Base-by-base conservation (phyloP, 2,888 invertebrate genomes). In the Agrotis exclamationis region DNA sequence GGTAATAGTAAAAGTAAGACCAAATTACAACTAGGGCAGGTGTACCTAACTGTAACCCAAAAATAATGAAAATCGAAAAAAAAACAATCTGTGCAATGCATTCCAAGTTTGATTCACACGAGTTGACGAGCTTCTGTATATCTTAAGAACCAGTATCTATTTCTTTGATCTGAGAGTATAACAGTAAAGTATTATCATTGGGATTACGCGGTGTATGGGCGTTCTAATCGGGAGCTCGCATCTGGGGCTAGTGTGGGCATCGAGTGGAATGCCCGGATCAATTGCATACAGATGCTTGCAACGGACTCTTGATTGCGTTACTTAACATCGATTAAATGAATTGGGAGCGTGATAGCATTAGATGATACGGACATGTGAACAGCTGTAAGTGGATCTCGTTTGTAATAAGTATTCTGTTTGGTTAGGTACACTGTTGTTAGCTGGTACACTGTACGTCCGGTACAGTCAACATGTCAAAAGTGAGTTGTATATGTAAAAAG, bases 251-350 rank as follows among this genome's bases (percentile, higher is more conserved):
- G 82, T 82, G 75, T 69, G 80, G 68, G 82, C 74, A 64, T 68
- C 63, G 80, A 85, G 84, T 84, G 88, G 86, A 88, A 89, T 87
- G 87, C 85, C 85, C 84, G 83, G 85, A 88, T 89, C 90, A 90
- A 91, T 92, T 89, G 89, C 87, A 85, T 85, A 87, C 92, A 91
- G 86, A 91, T 91, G 91, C 82, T 75, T 79, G 80, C 85, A 81
- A 86, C 82, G 85, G 79, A 78, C 85, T 82, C 85, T 86, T 86
- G 78, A 89, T 89, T 87, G 87, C 79, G 83, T 90, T 90, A 89
- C 88, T 87, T 86, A 86, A 85, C 84, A 83, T 85, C 84, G 86
- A 87, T 83, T 87, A 83, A 82, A 66, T 82, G 84, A 85, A 86
- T 85, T 84, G 88, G 82, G 87, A 83, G 84, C 83, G 76, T 82